Conservation (phyloP, 37 sponge, comb jelly and placozoan genomes). For the Mnemiopsis leidyi region DNA sequence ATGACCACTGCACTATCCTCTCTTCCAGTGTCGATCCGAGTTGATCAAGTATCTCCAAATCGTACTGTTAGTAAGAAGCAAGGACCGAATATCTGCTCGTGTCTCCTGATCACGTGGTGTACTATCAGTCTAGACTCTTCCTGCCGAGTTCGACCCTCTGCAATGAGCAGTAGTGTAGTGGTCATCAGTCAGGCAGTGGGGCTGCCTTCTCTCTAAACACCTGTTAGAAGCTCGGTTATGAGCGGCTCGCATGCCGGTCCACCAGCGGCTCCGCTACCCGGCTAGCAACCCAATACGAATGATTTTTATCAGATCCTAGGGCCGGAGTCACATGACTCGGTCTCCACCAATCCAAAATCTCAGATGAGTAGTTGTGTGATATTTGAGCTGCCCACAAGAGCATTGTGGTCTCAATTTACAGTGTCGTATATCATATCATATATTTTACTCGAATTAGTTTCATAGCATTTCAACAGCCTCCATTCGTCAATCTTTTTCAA, state of each 20-base stretch:
- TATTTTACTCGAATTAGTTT: slow-evolving; percentile 23
- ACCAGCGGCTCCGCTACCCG: too few species aligned
- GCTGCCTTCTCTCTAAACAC: background rate
- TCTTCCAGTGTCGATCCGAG: too few species aligned
- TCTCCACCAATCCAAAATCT: background rate
- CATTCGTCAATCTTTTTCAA: background rate
- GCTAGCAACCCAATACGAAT: background rate
- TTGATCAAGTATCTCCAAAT: background rate
- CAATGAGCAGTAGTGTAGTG: background rate
- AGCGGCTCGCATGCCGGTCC: too few species aligned
- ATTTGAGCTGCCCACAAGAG: background rate
- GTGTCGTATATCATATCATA: slow-evolving; percentile 14
- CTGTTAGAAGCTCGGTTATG: background rate
- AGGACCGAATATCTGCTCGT: too few species aligned
- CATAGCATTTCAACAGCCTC: background rate
- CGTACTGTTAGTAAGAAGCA: background rate
- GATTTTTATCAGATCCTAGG: background rate
- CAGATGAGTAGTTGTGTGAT: background rate
- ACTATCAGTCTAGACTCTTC: background rate
- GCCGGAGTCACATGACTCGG: background rate
- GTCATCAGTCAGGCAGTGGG: background rate
- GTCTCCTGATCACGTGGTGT: background rate
- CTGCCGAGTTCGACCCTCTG: background rate
- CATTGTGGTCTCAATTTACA: background rate
- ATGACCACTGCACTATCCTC: too few species aligned